Percentiles rank a stretch among this genome's conserved stretches.
Evolutionary conservation across 2,797 vertebrate species (phyloP).

Genomic region (Hippopotamyrus pictus): DNA sequence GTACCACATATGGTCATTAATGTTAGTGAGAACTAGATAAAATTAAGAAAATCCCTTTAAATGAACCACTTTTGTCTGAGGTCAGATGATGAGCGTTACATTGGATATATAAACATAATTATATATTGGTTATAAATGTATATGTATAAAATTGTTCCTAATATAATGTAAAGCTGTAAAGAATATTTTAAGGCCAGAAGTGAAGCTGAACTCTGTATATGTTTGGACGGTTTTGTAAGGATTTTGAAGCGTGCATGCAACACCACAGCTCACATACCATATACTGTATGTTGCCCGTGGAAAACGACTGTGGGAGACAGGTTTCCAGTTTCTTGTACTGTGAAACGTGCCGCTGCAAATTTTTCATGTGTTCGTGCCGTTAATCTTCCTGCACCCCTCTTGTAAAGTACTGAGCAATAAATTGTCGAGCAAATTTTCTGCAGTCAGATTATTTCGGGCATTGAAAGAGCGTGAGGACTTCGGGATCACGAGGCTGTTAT

Average conservation of each 20-base stretch:
- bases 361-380: background rate
- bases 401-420: background rate
- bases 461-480: background rate
- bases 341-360: background rate
- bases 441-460: background rate
- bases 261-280: background rate
- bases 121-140: constrained; percentile 16
- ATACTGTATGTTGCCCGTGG: background rate
- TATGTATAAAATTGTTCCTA: constrained; percentile 12
- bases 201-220: constrained; percentile 5
- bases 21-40: background rate
- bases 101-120: background rate
- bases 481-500: background rate
- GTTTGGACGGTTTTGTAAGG: background rate
- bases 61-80: background rate
- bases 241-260: background rate
- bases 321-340: background rate
- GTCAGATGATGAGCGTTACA: background rate
- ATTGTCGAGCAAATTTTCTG: background rate
- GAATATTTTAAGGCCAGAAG: background rate
- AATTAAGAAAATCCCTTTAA: background rate
- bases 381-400: background rate
- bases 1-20: background rate
- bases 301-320: background rate
- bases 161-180: constrained; percentile 3